Conservation (phyloP, 2,888 invertebrate species). For the Megamerina dolium region DNA sequence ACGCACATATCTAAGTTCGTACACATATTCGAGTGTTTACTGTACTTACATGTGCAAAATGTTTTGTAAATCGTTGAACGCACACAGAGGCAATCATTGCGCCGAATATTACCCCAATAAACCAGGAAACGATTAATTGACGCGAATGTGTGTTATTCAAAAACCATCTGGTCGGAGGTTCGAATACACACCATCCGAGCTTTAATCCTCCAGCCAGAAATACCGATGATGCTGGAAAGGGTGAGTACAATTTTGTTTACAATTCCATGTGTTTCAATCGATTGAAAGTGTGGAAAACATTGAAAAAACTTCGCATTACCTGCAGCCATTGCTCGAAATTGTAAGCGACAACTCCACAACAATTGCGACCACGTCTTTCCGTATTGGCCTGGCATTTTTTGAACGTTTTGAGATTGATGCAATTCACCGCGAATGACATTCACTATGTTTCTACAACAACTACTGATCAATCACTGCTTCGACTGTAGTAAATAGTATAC, state of each 20-base stretch:
- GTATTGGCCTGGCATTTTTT: too few relatives aligned
- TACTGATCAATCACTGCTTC: too few relatives aligned
- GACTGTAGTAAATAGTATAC: too few relatives aligned
- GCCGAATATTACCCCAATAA: conserved; percentile 37
- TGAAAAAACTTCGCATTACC: conserved; percentile 23
- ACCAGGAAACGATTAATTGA: conserved; percentile 39
- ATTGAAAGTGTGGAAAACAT: neutral
- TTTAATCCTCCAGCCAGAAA: conserved; percentile 39
- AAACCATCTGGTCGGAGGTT: conserved; percentile 32
- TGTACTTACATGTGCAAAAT: conserved; percentile 40
- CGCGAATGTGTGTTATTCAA: conserved; percentile 24
- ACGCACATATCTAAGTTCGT: neutral
- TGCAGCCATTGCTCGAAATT: conserved; percentile 36
- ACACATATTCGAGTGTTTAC: neutral
- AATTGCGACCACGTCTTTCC: conserved; percentile 30
- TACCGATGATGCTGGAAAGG: conserved; percentile 30
- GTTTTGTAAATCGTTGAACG: conserved; percentile 39
- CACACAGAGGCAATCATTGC: conserved; percentile 32
- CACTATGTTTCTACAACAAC: too few relatives aligned
- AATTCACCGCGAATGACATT: too few relatives aligned
- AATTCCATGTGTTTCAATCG: too few relatives aligned
- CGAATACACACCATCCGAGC: conserved; percentile 38
- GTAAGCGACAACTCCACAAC: conserved; percentile 35
- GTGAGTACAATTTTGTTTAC: neutral
- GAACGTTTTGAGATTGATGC: too few relatives aligned